A percentile compares a stretch with the other conserved stretches of the same genome.
Evolutionary conservation across 23 tunicate genomes (phyloP).

Genomic region (Oikopleura dioica): DNA sequence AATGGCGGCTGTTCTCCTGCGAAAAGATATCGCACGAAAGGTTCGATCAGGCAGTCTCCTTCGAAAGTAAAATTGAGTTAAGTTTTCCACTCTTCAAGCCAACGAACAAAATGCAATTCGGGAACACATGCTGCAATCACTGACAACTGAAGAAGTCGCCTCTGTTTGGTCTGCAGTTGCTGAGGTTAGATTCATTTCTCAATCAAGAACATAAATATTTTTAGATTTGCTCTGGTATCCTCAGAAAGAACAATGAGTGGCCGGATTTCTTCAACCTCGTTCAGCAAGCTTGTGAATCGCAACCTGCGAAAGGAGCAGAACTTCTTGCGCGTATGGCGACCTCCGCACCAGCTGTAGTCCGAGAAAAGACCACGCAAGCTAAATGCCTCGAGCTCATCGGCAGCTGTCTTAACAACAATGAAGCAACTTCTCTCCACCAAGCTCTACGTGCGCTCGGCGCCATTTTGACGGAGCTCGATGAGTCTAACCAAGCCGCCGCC

Average conservation of each 20-base stretch:
- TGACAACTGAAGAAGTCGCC: background rate
- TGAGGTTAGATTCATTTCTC: too few species aligned
- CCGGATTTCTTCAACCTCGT: background rate
- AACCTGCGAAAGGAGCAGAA: constrained; percentile 8
- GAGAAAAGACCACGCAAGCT: background rate
- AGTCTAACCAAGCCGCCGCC: background rate
- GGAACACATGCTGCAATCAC: too few species aligned
- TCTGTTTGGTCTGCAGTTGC: constrained; percentile 11
- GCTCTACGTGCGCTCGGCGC: background rate
- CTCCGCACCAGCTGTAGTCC: background rate
- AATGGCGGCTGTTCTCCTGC: constrained; percentile 6
- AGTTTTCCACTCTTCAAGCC: too few species aligned
- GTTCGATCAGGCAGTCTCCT: background rate
- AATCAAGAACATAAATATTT: too few species aligned
- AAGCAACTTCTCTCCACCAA: background rate
- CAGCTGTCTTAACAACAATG: background rate
- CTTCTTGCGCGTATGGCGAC: background rate
- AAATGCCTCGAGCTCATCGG: background rate
- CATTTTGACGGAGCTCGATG: background rate
- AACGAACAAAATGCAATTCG: too few species aligned
- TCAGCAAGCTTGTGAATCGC: background rate
- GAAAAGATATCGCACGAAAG: background rate
- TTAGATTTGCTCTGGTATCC: background rate
- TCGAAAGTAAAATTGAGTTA: background rate
- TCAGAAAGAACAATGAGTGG: background rate